Evolutionary conservation across 2,797 vertebrate species (phyloP), one percentile per base, ranked within the genome.

Genomic region (Mormyrus proboscirostris): DNA sequence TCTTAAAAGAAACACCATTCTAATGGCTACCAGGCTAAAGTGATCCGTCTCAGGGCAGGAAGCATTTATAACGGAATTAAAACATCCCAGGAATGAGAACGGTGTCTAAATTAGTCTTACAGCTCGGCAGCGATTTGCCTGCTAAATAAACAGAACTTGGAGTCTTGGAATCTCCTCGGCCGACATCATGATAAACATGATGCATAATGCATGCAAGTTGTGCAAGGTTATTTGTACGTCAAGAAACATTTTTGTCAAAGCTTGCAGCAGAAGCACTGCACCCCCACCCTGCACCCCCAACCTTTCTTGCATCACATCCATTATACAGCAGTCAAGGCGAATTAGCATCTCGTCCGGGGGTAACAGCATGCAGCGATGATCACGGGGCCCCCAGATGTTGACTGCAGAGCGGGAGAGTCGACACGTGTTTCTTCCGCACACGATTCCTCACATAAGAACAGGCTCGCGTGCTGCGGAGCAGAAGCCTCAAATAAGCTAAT

Each of bases 401-500:
- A 84, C 50, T 87, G 47, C 89, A 82, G 88, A 79, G 69, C 65
- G 16, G 62, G 29, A 79, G 38, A 22, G 82, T 47, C n/a, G n/a
- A 50, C 82, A 50, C 9, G 82, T 47, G 47, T 50, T 84, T 84
- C 22, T 22, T 10, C 82, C n/a, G n/a, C 82, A 49, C 38, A 50
- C 4, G 47, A 6, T 79, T 79, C 47, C 19, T 49, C 82, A 22
- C 82, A 25, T 84, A 84, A 25, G 2, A 47, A 49, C 82, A 22
- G 41, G n/a, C n/a, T 25, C 14, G 47, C 3, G 93, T 94, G 91
- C 90, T 93, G 47, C 14, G 6, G 73, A 79, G 16, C 8, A 69
- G 69, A 87, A 91, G 92, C 89, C 92, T 86, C 91, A 89, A 93
- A 91, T 90, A 91, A 90, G 91, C 88, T 89, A 91, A 92, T 93